Evolutionary conservation across 2,113 vertebrate species (phyloP), one percentile per base, ranked within the genome.

Genomic region (Scophthalmus maximus): DNA sequence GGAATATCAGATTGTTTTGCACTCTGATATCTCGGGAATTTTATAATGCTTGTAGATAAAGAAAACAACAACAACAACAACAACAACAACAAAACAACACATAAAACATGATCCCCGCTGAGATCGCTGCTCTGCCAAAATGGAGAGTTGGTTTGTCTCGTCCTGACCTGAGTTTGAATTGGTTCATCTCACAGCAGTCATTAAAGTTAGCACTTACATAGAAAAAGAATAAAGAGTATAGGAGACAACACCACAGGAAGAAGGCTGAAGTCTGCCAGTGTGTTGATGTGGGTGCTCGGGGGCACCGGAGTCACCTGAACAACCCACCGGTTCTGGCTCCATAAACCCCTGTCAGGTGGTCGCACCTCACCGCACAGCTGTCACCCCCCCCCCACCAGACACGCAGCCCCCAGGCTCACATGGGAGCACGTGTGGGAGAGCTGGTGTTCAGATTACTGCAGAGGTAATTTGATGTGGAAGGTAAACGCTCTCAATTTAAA

Each of bases 271-370:
- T 34, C 32, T 25, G 55, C 11, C 38, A 30, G 32, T 27, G 63
- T 46, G 34, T 52, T 18, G n/a, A 15, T 18, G 23, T 50, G 34
- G 49, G 36, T 47, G 17, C 22, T 23, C 55, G 4, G 11, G 49
- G 14, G 49, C 15, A 8, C 14, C 25, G 56, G 51, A 71, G 82
- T 94, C 93, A 94, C 88, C 89, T 93, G 92, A 94, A 94, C 89
- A 79, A 84, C 60, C 89, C 58, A 66, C 58, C 22, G 77, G 72
- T 90, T 90, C 70, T 56, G 44, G 73, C 91, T 92, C 90, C 79
- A 88, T 79, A 78, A 89, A 72, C 51, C 61, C 52, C 66, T 47
- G 61, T 77, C 71, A 30, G 57, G 36, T 22, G 63, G 72, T 81
- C 67, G 26, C 76, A 87, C 75, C 79, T 88, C 80, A 84, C 12